These are phyloP conservation scores for Procavia capensis DNA, from an alignment of 2,113 vertebrate species.

Conservation along the genomic window DNA sequence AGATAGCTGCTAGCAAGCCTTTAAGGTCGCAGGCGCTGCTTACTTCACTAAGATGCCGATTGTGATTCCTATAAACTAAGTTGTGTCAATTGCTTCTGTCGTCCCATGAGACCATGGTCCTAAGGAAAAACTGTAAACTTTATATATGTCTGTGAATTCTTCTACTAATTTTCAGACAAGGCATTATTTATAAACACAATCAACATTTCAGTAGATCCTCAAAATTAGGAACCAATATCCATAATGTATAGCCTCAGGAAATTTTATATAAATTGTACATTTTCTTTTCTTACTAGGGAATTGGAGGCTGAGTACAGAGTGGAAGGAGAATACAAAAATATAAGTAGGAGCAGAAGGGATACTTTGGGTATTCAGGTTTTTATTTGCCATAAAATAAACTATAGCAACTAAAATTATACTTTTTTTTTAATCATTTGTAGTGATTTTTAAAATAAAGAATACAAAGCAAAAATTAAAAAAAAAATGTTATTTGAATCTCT, in stretches of 20 bases:
- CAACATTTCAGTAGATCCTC: slow-evolving; percentile 14
- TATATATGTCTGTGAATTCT: slow-evolving; percentile 49
- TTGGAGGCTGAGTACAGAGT: not conserved
- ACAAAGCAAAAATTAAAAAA: not conserved
- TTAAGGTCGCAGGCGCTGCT: no score
- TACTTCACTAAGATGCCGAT: no score
- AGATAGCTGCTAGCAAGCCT: no score
- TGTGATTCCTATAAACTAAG: no score
- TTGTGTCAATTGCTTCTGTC: no score
- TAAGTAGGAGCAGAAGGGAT: not conserved
- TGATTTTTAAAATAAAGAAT: not conserved
- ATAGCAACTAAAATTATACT: not conserved
- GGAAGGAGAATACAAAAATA: not conserved
- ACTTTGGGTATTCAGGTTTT: not conserved
- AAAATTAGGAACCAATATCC: not conserved
- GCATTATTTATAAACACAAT: not conserved
- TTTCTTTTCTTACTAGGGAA: not conserved
- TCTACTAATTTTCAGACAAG: slow-evolving; percentile 33
- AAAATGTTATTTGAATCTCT: not conserved
- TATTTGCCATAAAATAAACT: not conserved
- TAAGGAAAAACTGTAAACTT: slow-evolving; percentile 31
- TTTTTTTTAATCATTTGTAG: not conserved
- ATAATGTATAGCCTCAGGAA: not conserved
- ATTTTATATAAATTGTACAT: not conserved
- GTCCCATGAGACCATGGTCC: no score